A percentile compares a stretch with the other conserved stretches of the same genome.
phyloP scores from a whole-genome alignment of 2,797 vertebrate species.

The Tokudaia muenninki region DNA sequence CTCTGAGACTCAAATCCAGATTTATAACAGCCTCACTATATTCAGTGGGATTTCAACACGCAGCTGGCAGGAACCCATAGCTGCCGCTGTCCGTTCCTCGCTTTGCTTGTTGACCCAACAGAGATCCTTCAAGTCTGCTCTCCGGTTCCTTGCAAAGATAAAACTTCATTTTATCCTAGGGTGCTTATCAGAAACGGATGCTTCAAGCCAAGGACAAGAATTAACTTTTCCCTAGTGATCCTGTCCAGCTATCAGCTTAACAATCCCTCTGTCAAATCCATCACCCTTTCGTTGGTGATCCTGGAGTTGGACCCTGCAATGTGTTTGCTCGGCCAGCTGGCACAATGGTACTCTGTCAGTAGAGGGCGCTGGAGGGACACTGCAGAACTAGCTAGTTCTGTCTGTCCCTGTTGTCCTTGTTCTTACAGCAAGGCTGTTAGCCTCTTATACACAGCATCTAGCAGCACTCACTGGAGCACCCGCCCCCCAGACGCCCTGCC shows the following conservation, averaged over 20 bases:
- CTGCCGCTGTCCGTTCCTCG: background rate
- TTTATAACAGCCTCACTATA: background rate
- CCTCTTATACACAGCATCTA: background rate
- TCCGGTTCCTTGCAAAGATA: background rate
- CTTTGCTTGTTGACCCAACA: background rate
- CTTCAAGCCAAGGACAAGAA: background rate
- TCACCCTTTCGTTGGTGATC: background rate
- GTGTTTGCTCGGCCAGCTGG: background rate
- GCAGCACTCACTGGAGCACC: background rate
- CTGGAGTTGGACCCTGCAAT: background rate
- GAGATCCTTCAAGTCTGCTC: background rate
- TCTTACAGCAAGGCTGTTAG: background rate
- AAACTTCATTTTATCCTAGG: background rate
- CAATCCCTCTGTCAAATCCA: background rate
- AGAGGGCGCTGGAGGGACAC: constrained; percentile 73
- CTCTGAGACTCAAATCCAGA: background rate
- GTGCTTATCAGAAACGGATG: background rate
- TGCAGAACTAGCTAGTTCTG: background rate
- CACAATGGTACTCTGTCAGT: constrained; percentile 32
- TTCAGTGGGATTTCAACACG: background rate
- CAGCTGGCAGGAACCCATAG: background rate
- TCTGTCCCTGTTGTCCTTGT: background rate
- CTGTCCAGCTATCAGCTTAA: background rate
- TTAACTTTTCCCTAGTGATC: background rate
- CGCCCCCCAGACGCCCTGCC: background rate